Conservation (phyloP, 2,888 invertebrate genomes). For the Scaptodrosophila latifasciaeformis region DNA sequence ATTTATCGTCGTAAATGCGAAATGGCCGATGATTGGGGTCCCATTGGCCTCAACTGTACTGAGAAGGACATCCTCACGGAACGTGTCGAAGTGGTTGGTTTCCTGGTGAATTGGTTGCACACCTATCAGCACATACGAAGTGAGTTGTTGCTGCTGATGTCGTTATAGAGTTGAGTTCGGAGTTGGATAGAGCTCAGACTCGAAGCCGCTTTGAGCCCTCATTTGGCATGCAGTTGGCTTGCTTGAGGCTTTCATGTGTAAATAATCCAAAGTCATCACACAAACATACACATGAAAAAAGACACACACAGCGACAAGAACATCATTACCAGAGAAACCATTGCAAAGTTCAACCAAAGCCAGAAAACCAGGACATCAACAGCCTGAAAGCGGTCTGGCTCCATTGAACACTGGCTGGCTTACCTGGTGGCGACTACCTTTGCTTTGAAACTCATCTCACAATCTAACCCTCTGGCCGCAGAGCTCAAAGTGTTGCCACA, state of each 20-base stretch:
- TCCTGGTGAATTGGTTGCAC: constrained; percentile 83
- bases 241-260: constrained; percentile 46
- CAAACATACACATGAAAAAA: constrained; percentile 9
- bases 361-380: too few relatives aligned
- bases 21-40: constrained; percentile 62
- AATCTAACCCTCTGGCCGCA: too few relatives aligned
- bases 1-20: constrained; percentile 61
- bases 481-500: too few relatives aligned
- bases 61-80: constrained; percentile 56
- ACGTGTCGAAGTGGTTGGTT: constrained; percentile 77
- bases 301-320: too few relatives aligned
- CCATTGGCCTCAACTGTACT: constrained; percentile 65
- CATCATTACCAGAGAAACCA: too few relatives aligned
- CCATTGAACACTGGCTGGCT: background rate
- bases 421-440: background rate
- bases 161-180: background rate
- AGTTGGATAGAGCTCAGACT: too few relatives aligned
- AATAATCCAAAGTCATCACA: constrained; percentile 55
- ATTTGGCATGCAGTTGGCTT: constrained; percentile 31
- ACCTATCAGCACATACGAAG: constrained; percentile 82
- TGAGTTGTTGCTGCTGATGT: constrained; percentile 75
- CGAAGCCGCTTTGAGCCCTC: too few relatives aligned
- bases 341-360: too few relatives aligned
- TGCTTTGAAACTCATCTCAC: background rate
- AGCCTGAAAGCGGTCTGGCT: too few relatives aligned